Percentiles rank a stretch among this genome's conserved stretches.
phyloP scores from a whole-genome alignment of 2,888 invertebrate species.

The Mimumesa dahlbomi region DNA sequence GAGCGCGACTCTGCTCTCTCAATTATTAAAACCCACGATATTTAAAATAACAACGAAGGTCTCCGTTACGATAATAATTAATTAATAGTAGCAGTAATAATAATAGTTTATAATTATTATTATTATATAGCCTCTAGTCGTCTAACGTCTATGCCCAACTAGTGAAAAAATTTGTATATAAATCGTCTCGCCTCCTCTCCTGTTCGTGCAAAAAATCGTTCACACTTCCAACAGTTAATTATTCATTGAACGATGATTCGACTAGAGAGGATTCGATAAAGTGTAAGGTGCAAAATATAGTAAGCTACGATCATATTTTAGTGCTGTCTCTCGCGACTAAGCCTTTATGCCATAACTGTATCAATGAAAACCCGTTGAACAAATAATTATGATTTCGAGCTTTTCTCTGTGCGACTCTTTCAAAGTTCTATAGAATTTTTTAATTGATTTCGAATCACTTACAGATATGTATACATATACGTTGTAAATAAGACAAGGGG shows the following conservation, averaged over 20 bases:
- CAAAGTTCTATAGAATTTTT: no score
- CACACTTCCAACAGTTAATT: slow-evolving; percentile 30
- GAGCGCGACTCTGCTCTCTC: slow-evolving; percentile 12
- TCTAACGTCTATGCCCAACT: slow-evolving; percentile 77
- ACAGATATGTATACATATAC: neutral
- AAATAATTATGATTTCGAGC: no score
- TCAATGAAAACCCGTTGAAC: slow-evolving; percentile 54
- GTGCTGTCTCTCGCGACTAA: slow-evolving; percentile 74
- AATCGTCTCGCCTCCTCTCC: slow-evolving; percentile 62
- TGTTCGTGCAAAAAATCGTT: slow-evolving; percentile 42
- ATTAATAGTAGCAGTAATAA: slow-evolving; percentile 71
- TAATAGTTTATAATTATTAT: slow-evolving; percentile 71
- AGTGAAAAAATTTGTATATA: slow-evolving; percentile 72
- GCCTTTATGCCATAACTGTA: slow-evolving; percentile 67
- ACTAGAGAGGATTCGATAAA: slow-evolving; percentile 66
- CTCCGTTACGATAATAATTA: slow-evolving; percentile 68
- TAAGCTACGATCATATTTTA: slow-evolving; percentile 76
- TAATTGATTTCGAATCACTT: no score
- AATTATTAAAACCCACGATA: slow-evolving; percentile 15
- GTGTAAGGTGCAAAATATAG: slow-evolving; percentile 77
- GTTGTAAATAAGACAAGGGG: slow-evolving; percentile 46
- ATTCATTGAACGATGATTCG: slow-evolving; percentile 54
- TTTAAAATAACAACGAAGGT: slow-evolving; percentile 66
- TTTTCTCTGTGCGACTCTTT: no score
- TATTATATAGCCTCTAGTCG: slow-evolving; percentile 79